Conservation (phyloP, 2,797 vertebrate species). For the Ceyx erithaca region DNA sequence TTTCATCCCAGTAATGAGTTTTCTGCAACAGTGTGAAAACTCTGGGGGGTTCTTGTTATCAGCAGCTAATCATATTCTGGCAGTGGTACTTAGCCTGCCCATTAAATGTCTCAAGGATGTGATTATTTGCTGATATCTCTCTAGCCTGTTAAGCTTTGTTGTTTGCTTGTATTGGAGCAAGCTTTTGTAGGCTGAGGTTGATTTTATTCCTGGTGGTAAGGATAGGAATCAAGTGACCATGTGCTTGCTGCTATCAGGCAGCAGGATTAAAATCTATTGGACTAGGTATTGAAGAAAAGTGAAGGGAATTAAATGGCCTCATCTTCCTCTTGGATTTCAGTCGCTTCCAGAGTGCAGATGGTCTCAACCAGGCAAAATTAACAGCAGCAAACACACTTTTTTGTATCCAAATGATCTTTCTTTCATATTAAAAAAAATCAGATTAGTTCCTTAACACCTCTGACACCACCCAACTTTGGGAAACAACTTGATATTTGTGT, state of each 20-base stretch:
- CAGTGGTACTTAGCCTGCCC: neutral
- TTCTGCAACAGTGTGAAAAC: constrained; percentile 32
- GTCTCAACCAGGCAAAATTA: neutral
- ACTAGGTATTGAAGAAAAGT: neutral
- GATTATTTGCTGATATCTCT: constrained; percentile 66
- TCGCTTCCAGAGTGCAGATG: neutral
- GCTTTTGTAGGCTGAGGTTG: constrained; percentile 22
- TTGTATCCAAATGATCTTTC: neutral
- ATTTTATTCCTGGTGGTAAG: constrained; percentile 3
- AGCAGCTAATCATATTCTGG: constrained; percentile 48
- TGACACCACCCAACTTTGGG: neutral
- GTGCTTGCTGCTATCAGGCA: neutral
- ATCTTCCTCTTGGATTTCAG: neutral
- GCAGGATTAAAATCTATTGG: neutral
- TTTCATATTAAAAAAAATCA: neutral
- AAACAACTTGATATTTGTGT: neutral
- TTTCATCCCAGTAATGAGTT: constrained; percentile 37
- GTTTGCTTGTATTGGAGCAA: constrained; percentile 9
- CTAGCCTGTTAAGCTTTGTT: constrained; percentile 29
- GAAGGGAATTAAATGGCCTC: neutral
- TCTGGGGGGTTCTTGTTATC: constrained; percentile 60
- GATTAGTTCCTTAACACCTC: neutral
- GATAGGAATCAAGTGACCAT: constrained; percentile 33
- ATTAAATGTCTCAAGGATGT: constrained; percentile 48
- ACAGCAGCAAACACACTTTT: neutral